Evolutionary conservation across 92 coral and sea anemone genomes (phyloP).

Genomic region (Actinernus sp.): DNA sequence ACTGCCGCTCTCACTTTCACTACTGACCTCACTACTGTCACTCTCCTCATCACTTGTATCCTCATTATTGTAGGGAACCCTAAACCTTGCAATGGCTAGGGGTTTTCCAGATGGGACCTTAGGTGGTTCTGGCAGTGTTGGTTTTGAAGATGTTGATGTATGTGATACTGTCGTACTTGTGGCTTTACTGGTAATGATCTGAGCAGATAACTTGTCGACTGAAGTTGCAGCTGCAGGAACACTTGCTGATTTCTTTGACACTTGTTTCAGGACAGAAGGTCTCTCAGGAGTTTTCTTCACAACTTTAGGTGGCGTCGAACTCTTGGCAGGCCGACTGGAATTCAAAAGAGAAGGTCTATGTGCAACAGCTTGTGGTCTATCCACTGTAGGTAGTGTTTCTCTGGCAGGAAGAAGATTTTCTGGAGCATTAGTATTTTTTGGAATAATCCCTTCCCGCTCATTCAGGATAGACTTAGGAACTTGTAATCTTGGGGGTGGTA

Average conservation of each 20-base stretch:
- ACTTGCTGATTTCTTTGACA: background rate
- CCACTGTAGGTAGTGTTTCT: background rate
- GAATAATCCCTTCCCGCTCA: conserved; percentile 81
- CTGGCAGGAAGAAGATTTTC: background rate
- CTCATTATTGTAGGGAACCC: conserved; percentile 72
- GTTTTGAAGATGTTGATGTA: background rate
- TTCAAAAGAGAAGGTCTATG: background rate
- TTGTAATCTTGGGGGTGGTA: conserved; percentile 84
- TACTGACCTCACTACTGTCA: conserved; percentile 82
- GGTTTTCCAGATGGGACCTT: conserved; percentile 85
- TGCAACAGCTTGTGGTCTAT: background rate
- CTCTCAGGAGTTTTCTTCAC: background rate
- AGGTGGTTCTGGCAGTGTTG: conserved; percentile 33
- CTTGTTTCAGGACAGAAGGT: conserved; percentile 1
- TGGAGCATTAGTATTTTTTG: conserved; percentile 28
- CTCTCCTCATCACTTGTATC: conserved; percentile 96
- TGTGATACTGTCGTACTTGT: conserved; percentile 6
- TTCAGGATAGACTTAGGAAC: conserved; percentile 86
- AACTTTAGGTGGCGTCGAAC: background rate
- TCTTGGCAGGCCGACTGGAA: background rate
- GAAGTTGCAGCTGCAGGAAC: background rate
- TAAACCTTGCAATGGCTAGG: conserved; percentile 85
- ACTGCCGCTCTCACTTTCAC: conserved; percentile 80
- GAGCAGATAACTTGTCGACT: too few relatives aligned
- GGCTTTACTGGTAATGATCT: too few relatives aligned